phyloP scores from a whole-genome alignment of 2,797 vertebrate species.

The Aselliscus stoliczkanus region DNA sequence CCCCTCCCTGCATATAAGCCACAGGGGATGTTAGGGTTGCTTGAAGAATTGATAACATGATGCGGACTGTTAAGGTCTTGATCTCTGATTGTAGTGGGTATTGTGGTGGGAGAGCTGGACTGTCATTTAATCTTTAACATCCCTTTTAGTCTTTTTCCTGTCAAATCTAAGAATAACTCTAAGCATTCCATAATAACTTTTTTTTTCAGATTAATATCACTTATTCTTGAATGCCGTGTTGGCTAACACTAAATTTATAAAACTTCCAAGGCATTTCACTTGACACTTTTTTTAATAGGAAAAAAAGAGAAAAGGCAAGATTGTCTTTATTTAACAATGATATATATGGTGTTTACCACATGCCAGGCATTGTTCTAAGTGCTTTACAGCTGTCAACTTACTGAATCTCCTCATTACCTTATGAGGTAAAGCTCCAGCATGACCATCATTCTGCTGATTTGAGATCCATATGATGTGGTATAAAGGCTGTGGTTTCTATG shows the following conservation, averaged over 20 bases:
- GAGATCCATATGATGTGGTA: neutral
- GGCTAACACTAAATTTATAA: neutral
- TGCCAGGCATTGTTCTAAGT: neutral
- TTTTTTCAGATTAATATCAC: neutral
- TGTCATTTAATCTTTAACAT: neutral
- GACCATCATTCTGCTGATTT: neutral
- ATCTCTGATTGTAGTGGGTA: neutral
- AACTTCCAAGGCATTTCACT: neutral
- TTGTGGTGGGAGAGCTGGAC: neutral
- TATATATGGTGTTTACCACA: neutral
- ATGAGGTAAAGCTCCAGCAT: rapidly evolving
- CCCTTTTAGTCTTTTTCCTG: neutral
- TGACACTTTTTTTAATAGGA: neutral
- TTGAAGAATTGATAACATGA: too few relatives aligned
- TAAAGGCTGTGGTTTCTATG: neutral
- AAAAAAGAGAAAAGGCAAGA: neutral
- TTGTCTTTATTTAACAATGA: neutral
- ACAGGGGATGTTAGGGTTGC: too few relatives aligned
- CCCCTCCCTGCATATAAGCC: neutral
- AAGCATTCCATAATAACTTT: neutral
- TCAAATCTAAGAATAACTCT: neutral
- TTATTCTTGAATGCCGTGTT: neutral
- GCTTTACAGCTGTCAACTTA: neutral
- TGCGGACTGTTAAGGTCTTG: neutral
- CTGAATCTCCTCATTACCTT: neutral